A percentile compares a stretch with the other conserved stretches of the same genome.
These are phyloP conservation scores for Donacobius atricapilla DNA, from an alignment of 2,113 vertebrate genomes.

Conservation along the genomic window DNA sequence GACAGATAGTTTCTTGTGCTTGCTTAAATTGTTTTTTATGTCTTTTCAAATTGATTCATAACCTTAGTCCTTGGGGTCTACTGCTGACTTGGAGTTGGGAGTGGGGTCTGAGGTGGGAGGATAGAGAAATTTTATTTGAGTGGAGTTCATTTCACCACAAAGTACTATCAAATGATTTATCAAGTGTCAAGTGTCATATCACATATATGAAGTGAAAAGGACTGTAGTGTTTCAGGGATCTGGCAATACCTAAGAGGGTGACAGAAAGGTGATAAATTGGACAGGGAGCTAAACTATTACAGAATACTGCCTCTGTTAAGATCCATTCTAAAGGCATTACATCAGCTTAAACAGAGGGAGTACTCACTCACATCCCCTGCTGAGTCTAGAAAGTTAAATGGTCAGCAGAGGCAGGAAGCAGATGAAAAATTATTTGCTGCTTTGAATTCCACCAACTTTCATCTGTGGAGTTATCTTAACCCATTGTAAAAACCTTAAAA, in stretches of 20 bases:
- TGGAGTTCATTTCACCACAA: background rate
- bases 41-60: background rate
- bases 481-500: background rate
- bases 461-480: background rate
- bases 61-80: background rate
- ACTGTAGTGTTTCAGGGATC: background rate
- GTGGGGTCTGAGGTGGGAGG: background rate
- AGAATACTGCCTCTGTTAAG: background rate
- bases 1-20: background rate
- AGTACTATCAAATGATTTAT: background rate
- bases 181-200: too few species aligned
- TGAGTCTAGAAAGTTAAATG: background rate
- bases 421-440: background rate
- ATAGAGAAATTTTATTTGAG: background rate
- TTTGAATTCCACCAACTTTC: background rate
- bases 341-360: background rate
- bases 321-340: background rate
- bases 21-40: background rate
- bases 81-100: background rate
- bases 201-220: background rate
- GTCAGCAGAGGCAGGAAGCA: background rate
- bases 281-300: background rate
- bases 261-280: background rate
- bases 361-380: background rate
- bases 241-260: background rate